A percentile compares a stretch with the other conserved stretches of the same genome.
Evolutionary conservation across 2,888 invertebrate genomes (phyloP).

Genomic region (Eustalomyia histrio): DNA sequence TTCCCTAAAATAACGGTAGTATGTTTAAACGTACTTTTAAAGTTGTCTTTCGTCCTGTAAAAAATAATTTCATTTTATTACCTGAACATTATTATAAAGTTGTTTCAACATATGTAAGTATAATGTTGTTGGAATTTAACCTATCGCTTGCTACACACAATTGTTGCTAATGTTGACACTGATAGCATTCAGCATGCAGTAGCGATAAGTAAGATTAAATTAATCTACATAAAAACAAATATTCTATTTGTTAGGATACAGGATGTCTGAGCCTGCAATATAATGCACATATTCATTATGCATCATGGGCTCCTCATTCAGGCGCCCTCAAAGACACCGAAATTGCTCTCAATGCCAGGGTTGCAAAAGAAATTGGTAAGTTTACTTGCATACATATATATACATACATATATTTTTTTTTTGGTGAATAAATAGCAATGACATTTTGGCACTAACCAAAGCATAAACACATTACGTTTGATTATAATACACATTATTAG

Average conservation of each 20-base stretch:
- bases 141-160: constrained; percentile 6
- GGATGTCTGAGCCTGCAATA: constrained; percentile 78
- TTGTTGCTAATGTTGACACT: not conserved
- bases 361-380: constrained; percentile 79
- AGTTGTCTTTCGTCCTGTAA: constrained; percentile 77
- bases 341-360: constrained; percentile 79
- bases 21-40: constrained; percentile 80
- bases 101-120: constrained; percentile 79
- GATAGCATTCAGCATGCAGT: not conserved
- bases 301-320: constrained; percentile 77
- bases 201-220: constrained; percentile 27
- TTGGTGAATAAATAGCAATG: constrained; percentile 14
- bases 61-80: constrained; percentile 77
- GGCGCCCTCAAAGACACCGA: constrained; percentile 78
- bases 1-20: constrained; percentile 28
- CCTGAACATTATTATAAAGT: constrained; percentile 78
- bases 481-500: not conserved
- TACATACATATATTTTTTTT: not conserved
- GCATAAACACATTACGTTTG: constrained; percentile 2
- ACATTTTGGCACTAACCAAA: constrained; percentile 50
- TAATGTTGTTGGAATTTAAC: constrained; percentile 46
- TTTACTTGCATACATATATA: not conserved
- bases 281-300: constrained; percentile 76
- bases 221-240: constrained; percentile 1
- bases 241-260: constrained; percentile 73